These are phyloP conservation scores for Littorina saxatilis DNA, from an alignment of 1,140 invertebrate species.

Conservation along the genomic window DNA sequence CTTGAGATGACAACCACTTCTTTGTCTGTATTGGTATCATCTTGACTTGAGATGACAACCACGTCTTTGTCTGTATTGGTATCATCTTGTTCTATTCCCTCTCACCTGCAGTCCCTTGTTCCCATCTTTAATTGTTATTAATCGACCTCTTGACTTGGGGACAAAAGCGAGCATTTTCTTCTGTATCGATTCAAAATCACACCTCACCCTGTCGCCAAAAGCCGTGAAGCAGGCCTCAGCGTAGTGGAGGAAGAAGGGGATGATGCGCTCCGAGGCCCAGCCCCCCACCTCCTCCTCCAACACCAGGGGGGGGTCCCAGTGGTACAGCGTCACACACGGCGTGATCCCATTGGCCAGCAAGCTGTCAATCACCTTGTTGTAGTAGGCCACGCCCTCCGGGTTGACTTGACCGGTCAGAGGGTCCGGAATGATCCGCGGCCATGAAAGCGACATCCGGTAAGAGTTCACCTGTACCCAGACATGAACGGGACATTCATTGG, in stretches of 20 bases:
- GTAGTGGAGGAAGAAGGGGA: constrained; percentile 24
- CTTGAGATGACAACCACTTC: no score
- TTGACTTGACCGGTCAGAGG: constrained; percentile 54
- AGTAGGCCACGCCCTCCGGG: constrained; percentile 60
- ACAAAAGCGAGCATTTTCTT: no score
- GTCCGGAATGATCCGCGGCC: constrained; percentile 66
- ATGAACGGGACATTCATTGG: no score
- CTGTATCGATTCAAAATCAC: no score
- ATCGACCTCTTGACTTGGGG: no score
- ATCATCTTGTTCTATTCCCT: no score
- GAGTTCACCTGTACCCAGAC: constrained; percentile 53
- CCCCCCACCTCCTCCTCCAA: constrained; percentile 74
- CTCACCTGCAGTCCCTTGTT: no score
- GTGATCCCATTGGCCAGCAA: constrained; percentile 54
- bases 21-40: no score
- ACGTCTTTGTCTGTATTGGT: no score
- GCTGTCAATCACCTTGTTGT: constrained; percentile 59
- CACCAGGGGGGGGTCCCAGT: constrained; percentile 76
- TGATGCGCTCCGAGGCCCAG: constrained; percentile 26
- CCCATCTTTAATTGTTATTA: no score
- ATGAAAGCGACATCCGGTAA: constrained; percentile 70
- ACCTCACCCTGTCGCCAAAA: constrained; percentile 42
- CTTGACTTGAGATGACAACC: no score
- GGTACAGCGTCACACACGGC: constrained; percentile 78
- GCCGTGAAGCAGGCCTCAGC: constrained; percentile 21